Base-by-base conservation (phyloP, 2,888 invertebrate genomes). In the Dastarcus helophoroides region DNA sequence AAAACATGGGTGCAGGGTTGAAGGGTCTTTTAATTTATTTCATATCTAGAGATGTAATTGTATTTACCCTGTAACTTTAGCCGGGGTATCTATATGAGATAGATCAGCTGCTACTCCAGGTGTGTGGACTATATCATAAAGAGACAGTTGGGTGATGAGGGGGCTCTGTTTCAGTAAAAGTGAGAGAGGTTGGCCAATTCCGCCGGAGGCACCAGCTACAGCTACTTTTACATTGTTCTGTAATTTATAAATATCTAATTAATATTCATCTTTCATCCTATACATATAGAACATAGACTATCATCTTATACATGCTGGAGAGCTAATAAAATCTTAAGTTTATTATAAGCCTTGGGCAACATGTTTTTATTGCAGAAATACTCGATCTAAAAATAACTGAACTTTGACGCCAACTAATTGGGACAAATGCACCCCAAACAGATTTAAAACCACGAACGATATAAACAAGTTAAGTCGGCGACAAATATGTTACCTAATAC, bases 81-180 rank as follows among this genome's bases (percentile, higher is more conserved):
- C 80, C 14, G 72, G 69, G n/a, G 91, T 85, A 59, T 94, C 83
- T 56, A 95, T 94, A 66, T 98, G 97, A 16, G 93, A 91, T 22
- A 98, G 73, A 71, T 98, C 97, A 33, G 90, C 91, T 29, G 90
- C 94, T 8, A 98, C 95, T 39, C 97, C 97, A 24, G 89, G 88
- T 19, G 95, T 94, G 58, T 86, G 79, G 19, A 90, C 90, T 54
- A 98, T 80, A 67, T 98, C 98, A 56, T 86, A 98, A 15, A 97
- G 67, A 1, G 86, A 75, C 45, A 98, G 68, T 48, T 83, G 75
- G 16, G 77, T 77, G 26, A 98, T 76, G 42, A 88, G 63, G 8
- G 89, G 84, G 53, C 88, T 90, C 49, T 80, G 76, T 66, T 97
- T 97, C 46, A 97, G 65, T 24, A 98, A 71, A 39, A 98, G 69